phyloP scores from a whole-genome alignment of 2,113 vertebrate genomes.

The Struthio camelus region DNA sequence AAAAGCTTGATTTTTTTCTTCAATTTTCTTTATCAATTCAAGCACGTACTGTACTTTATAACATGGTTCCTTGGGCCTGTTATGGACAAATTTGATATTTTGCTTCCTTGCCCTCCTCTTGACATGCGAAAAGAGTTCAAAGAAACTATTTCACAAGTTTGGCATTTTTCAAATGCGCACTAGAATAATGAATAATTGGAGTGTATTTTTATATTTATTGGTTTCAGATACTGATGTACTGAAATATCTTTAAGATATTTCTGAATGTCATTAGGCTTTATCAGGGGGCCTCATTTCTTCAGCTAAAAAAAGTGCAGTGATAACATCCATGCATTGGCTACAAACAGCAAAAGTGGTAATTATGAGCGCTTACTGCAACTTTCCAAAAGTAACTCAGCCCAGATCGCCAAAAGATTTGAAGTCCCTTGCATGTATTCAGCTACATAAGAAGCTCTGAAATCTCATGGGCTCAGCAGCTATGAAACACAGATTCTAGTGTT shows the following conservation, averaged over 20 bases:
- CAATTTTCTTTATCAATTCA: not conserved
- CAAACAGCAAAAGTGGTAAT: constrained; percentile 12
- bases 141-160: not conserved
- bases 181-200: constrained; percentile 20
- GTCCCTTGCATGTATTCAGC: not conserved
- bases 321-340: not conserved
- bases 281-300: not conserved
- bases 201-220: not conserved
- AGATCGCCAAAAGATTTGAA: not conserved
- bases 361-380: not conserved
- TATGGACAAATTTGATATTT: constrained; percentile 7
- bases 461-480: not conserved
- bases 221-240: not conserved
- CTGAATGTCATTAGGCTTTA: not conserved
- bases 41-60: not conserved
- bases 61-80: not conserved
- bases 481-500: not conserved
- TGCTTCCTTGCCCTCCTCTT: not conserved
- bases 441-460: not conserved
- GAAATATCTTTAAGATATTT: not conserved
- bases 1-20: not conserved
- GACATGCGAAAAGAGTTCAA: constrained; percentile 9
- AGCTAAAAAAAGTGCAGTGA: not conserved
- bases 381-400: constrained; percentile 8
- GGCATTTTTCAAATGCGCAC: not conserved